Evolutionary conservation across 2,113 vertebrate genomes (phyloP).

Genomic region (Tachysurus fulvidraco): DNA sequence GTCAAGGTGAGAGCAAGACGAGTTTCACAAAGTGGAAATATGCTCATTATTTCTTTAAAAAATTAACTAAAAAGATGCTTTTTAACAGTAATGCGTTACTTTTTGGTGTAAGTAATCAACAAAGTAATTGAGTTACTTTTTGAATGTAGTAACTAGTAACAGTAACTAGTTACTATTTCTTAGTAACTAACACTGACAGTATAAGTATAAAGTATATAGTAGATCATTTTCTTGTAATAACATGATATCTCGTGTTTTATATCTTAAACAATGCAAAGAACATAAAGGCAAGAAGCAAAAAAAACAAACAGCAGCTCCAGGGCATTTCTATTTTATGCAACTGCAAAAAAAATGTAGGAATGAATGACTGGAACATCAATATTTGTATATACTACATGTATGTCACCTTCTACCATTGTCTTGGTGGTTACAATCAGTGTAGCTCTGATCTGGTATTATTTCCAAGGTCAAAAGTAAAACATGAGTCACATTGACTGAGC

Average conservation of each 20-base stretch:
- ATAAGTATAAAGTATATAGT: too few species aligned
- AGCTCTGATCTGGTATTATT: slow-evolving; percentile 17
- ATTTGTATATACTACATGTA: neutral
- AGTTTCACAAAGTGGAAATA: too few species aligned
- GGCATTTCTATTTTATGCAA: neutral
- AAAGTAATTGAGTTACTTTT: too few species aligned
- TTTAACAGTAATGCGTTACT: neutral
- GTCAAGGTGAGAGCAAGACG: too few species aligned
- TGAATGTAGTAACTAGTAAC: too few species aligned
- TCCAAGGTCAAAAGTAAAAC: slow-evolving; percentile 43
- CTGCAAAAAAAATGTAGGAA: neutral
- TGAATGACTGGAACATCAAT: neutral
- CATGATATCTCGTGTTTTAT: neutral
- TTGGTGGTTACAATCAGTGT: slow-evolving; percentile 26
- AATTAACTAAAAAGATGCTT: too few species aligned
- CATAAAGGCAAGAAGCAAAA: neutral
- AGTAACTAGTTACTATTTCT: too few species aligned
- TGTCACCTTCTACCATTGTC: neutral
- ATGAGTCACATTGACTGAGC: neutral
- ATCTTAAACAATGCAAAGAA: neutral
- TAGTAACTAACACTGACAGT: too few species aligned
- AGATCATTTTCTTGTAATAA: neutral
- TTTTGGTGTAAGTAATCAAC: too few species aligned
- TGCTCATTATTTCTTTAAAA: too few species aligned
- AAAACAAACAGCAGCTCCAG: neutral